Evolutionary conservation across 2,113 vertebrate species (phyloP).

Genomic region (Dermatemys mawii): DNA sequence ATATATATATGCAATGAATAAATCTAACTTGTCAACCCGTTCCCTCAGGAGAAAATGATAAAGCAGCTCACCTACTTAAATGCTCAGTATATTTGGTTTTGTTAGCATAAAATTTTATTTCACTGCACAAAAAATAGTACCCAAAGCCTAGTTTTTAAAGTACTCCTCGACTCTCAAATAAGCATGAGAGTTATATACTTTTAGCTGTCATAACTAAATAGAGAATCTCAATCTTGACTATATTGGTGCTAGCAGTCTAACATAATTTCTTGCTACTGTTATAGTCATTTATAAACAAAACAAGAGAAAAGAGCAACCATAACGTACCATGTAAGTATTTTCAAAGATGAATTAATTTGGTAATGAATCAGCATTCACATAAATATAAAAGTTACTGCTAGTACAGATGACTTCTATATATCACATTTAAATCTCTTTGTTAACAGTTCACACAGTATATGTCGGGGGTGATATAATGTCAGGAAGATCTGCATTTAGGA

Average conservation of each 20-base stretch:
- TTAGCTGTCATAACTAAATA: neutral
- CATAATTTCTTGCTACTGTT: neutral
- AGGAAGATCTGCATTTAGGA: neutral
- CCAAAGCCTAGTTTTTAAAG: neutral
- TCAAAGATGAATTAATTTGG: slow-evolving; percentile 1
- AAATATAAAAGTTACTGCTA: neutral
- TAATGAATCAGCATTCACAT: neutral
- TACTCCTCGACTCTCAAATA: neutral
- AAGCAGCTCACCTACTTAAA: neutral
- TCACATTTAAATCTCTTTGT: neutral
- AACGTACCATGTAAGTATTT: accelerated
- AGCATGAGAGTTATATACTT: neutral
- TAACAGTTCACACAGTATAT: neutral
- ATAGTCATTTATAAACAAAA: slow-evolving; percentile 2
- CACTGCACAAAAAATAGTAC: neutral
- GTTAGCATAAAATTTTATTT: neutral
- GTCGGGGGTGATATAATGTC: neutral
- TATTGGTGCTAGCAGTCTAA: neutral
- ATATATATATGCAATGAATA: neutral
- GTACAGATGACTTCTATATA: neutral
- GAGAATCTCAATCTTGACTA: neutral
- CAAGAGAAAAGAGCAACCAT: neutral
- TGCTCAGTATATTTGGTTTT: neutral
- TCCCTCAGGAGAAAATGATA: neutral
- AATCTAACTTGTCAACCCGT: neutral